Conservation (phyloP, 2,888 invertebrate genomes). For the Piscicola geometra region DNA sequence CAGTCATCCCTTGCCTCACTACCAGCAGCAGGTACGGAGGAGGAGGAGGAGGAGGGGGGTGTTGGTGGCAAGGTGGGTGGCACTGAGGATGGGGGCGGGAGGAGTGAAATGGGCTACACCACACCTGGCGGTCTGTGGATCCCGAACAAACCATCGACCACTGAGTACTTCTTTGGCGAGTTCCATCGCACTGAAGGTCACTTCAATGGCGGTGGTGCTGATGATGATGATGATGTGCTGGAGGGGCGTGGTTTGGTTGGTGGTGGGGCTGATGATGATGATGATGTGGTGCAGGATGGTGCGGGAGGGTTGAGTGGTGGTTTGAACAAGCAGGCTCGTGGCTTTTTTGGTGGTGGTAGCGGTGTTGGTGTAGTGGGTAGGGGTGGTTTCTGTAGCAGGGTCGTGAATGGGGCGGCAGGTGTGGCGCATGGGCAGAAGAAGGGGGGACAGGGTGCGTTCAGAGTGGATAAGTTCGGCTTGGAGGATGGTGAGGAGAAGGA, state of each 20-base stretch:
- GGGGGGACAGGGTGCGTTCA: not conserved
- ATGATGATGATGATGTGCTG: not conserved
- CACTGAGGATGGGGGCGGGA: not conserved
- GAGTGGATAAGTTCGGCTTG: not conserved
- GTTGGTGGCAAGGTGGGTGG: no score
- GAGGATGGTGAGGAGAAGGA: no score
- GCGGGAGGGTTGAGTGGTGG: not conserved
- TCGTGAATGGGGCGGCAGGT: not conserved
- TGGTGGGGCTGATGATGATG: not conserved
- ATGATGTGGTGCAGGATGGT: not conserved
- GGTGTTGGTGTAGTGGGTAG: not conserved
- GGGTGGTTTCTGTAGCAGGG: not conserved
- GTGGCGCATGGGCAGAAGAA: not conserved
- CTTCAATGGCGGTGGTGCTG: not conserved
- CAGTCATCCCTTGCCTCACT: not conserved
- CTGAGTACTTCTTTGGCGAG: not conserved
- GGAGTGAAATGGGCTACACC: conserved; percentile 32
- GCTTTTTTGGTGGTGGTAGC: not conserved
- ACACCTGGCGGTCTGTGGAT: conserved; percentile 34
- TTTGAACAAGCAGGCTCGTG: not conserved
- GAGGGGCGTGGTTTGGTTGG: not conserved
- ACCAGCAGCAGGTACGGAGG: no score
- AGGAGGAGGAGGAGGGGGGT: not conserved
- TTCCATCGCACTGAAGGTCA: not conserved
- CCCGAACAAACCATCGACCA: conserved; percentile 23